Base-by-base conservation (phyloP, 1,140 invertebrate species). In the Hetaerina americana region DNA sequence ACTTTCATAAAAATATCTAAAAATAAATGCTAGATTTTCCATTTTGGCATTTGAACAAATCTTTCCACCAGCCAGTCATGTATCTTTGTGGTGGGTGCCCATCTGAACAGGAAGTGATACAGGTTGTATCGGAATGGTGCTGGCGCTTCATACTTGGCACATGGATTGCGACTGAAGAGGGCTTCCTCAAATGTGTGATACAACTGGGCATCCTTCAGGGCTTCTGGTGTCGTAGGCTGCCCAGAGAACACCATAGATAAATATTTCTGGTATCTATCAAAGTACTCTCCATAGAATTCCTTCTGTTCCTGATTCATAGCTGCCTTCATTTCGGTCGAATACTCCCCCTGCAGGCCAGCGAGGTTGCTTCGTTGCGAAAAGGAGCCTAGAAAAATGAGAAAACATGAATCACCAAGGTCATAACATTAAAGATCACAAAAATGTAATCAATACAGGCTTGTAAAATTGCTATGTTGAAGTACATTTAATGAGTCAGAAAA, bases 281-380 rank as follows among this genome's bases (percentile, higher is more conserved):
- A 88, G 74, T 88, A 87, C 0, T 82, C 76, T 0, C 81, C 81
- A 75, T 88, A 89, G 76, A 84, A 83, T 5, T 72, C 31, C 68
- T 77, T 76, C 49, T 83, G 83, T 72, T 88, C 87, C 0, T 75
- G 71, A 5, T 77, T 80, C 75, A 89, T 86, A 5, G 77, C 77
- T 0, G 75, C 73, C 5, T 79, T 75, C 87, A 89, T 89, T 70
- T 82, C 79, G 5, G 83, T 76, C 5, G 83, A 83, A 68, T 87
- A 76, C 5, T 82, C 76, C 25, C 76, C 75, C 76, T 88, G 87
- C 0, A 78, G 77, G 0, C 81, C 76, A 22, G 87, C 77, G 66
- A 89, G 85, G 75, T 85, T 86, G 73, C 85, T 88, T 29, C 84
- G 78, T 12, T 75, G 74, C 0, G 84, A 77, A 75, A 88, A 87